Base-by-base conservation (phyloP, 2,797 vertebrate species). In the Cynodonichthys magdalenae region DNA sequence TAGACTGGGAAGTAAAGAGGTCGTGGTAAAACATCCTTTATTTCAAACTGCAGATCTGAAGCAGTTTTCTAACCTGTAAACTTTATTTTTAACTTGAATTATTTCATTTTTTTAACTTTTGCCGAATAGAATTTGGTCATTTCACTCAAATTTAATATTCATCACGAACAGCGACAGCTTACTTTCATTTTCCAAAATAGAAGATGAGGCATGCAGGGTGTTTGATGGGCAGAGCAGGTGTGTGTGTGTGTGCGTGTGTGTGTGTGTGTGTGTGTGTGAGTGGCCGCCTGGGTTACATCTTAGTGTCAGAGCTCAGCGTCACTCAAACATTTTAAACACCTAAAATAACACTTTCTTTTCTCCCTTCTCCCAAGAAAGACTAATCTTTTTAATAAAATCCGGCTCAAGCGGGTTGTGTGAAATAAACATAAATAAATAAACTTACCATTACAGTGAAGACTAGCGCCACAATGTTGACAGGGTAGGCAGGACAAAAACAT, bases 401-500 rank as follows among this genome's bases (percentile, higher is more conserved):
- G 7, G 29, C 29, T 2, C 29, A 31, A n/a, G n/a, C n/a, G n/a
- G n/a, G n/a, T n/a, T n/a, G n/a, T n/a, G n/a, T n/a, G n/a, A n/a
- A n/a, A n/a, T n/a, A n/a, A n/a, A n/a, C n/a, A n/a, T 31, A 10
- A 24, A 48, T 8, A 27, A 27, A 19, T 1, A 17, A 52, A 20
- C 86, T 94, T 83, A 97, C 96, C 96, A 98, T 95, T 77, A 96
- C 83, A 31, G 96, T 94, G 82, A 94, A 96, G 67, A 96, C 93
- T 78, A 98, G 91, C 45, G 92, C 95, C 77, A 98, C 92, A 5
- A 97, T 94, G 83, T 98, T 97, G 90, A 98, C 5, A 2, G 96
- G 96, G 85, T 95, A 96, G 0, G 96, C 95, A 0, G 96, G 96
- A 83, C 95, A 98, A 79, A 98, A 96, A 74, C 96, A 98, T 54